Evolutionary conservation across 2,113 vertebrate genomes (phyloP), one percentile per base, ranked within the genome.

Genomic region (Turdus rufiventris): DNA sequence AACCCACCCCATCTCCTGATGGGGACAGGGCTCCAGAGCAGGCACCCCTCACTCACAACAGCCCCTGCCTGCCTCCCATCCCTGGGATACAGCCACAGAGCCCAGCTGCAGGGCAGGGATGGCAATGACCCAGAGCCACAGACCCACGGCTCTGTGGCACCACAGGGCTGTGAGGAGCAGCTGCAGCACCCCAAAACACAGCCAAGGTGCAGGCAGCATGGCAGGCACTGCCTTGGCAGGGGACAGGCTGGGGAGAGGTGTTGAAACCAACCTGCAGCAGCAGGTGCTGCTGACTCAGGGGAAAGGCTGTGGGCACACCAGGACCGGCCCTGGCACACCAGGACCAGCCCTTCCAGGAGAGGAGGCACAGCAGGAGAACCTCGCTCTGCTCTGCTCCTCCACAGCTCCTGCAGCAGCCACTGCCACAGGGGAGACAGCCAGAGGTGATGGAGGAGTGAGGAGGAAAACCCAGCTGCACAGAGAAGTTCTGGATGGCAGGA

Each of bases 121-220:
- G 20, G 13, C 2, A 3, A 3, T 5, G 68, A 17, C 23, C 23
- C 76, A 36, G 26, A 6, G 3, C 40, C 53, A 18, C 3, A 2
- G n/a, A 61, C 38, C 33, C 34, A 34, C 34, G 28, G 76, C 56
- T 31, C 5, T 7, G 11, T 0, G 1, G 50, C 78, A 45, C 33
- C 1, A 0, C 3, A 2, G 21, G 40, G 65, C 43, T 51, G 24
- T 4, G 3, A 57, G 75, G 17, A 62, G 53, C 5, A 4, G 25
- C 51, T 53, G 68, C 1, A 2, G 28, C 5, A 7, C 62, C 57
- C 2, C 0, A 60, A 40, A 34, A 1, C 4, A 1, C 2, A 1
- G 48, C 0, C 0, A 38, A 18, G 74, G 50, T 0, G 2, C 38
- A 8, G 76, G 68, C 57, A 72, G 80, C 71, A 26, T 12, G 0